Percentiles rank a stretch among this genome's conserved stretches.
These are phyloP conservation scores for Steinernema feltiae DNA, from an alignment of 1,140 invertebrate genomes.

Conservation along the genomic window DNA sequence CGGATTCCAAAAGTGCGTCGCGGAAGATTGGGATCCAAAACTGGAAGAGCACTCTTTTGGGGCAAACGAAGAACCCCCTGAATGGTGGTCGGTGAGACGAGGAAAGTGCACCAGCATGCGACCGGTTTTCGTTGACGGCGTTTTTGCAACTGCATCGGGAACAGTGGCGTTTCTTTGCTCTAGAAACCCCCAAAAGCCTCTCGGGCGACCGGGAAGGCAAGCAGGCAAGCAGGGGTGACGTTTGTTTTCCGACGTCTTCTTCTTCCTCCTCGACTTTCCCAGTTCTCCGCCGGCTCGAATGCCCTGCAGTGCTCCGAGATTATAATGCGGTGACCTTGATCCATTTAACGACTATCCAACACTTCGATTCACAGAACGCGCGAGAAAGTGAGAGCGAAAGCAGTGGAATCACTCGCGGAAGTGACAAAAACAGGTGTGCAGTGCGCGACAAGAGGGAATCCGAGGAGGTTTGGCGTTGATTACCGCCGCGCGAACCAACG, in stretches of 20 bases:
- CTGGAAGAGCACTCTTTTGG: neutral
- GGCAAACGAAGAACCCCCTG: neutral
- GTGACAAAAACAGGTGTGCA: too few relatives aligned
- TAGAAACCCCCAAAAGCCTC: too few relatives aligned
- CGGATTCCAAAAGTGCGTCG: neutral
- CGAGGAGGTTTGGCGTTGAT: too few relatives aligned
- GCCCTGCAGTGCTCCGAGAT: neutral
- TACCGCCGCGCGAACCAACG: neutral
- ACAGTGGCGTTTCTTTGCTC: neutral
- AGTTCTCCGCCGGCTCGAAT: too few relatives aligned
- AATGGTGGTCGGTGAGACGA: neutral
- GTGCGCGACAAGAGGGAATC: too few relatives aligned
- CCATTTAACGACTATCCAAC: neutral
- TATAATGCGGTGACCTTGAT: neutral
- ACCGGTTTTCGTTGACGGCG: neutral
- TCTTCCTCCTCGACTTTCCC: too few relatives aligned
- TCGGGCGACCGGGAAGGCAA: too few relatives aligned
- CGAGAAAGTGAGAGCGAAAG: neutral
- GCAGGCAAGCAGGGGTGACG: too few relatives aligned
- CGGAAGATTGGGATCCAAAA: neutral
- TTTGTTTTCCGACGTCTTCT: too few relatives aligned
- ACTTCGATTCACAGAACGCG: neutral
- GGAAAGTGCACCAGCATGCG: neutral
- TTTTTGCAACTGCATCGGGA: neutral
- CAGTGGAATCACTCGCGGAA: neutral